Evolutionary conservation across 1,140 invertebrate genomes (phyloP), one percentile per base, ranked within the genome.

Genomic region (Scaptomyza graminum): DNA sequence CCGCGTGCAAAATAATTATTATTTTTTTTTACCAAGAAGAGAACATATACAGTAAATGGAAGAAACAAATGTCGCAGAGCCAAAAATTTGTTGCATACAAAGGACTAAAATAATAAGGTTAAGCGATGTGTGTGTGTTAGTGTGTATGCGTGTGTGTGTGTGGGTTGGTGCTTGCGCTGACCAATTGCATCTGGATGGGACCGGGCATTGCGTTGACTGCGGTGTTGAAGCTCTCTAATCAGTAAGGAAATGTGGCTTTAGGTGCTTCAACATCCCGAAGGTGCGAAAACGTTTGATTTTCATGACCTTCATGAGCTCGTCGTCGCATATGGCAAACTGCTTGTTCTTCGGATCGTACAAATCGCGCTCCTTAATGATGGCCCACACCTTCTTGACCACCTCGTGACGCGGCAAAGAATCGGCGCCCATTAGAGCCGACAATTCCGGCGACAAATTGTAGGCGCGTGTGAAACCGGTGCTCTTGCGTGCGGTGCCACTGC

Each of bases 211-310:
- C n/a, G n/a, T n/a, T 18, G 44, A 25, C 18, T 52, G 83, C 7
- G 28, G 5, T 9, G 31, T 18, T 34, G 31, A 34, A 34, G 31
- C 31, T 31, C 3, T 49, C 92, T 95, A 95, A 82, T 95, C 94
- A 8, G 9, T 47, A 87, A 96, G 92, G 93, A 98, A 98, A 93
- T 98, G 97, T 71, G 95, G 95, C 92, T 98, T 97, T 67, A 98
- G 93, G 92, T 97, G 97, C 91, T 98, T 98, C 96, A 98, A 97
- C 97, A 98, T 98, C 76, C 96, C 97, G 78, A 98, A 98, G 41
- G 96, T 97, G 82, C 96, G 95, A 94, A 98, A 97, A 71, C 96
- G 95, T 90, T 97, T 97, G 0, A 96, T 95, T 16, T 96, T 97
- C 90, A 98, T 96, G 47, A 98, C 95, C 92, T 97, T 97, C 91